A percentile compares a stretch with the other conserved stretches of the same genome.
Evolutionary conservation across 2,113 vertebrate genomes (phyloP).

Genomic region (Nycticebus coucang): DNA sequence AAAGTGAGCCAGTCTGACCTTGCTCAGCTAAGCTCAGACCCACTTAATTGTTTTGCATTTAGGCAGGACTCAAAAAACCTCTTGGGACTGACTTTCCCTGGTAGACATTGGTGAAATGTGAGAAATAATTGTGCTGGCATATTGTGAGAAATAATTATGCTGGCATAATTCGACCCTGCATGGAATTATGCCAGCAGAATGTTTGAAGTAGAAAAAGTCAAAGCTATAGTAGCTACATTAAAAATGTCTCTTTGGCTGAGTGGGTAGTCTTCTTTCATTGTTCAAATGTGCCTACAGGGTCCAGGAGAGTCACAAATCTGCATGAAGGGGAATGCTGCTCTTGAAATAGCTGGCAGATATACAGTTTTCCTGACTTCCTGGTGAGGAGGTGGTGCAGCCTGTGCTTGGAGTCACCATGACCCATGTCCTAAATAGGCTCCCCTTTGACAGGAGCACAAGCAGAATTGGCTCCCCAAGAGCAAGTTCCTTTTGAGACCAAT

Average conservation of each 20-base stretch:
- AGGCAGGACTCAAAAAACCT: not conserved
- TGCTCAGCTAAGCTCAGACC: not conserved
- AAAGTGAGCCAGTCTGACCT: not conserved
- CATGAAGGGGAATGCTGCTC: conserved; percentile 4
- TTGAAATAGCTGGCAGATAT: conserved; percentile 33
- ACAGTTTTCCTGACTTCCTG: not conserved
- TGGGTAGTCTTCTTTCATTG: conserved; percentile 57
- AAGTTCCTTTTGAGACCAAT: not conserved
- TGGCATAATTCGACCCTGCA: no score
- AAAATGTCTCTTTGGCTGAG: conserved; percentile 52
- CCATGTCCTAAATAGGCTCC: not conserved
- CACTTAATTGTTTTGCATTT: not conserved
- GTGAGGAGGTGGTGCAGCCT: not conserved
- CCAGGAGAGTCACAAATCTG: conserved; percentile 67
- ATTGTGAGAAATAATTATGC: no score
- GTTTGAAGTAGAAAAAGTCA: conserved; percentile 42
- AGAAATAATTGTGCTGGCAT: not conserved
- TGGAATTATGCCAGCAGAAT: not conserved
- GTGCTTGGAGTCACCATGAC: not conserved
- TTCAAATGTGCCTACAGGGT: conserved; percentile 61
- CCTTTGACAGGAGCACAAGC: not conserved
- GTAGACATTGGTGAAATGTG: not conserved
- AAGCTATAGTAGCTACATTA: not conserved
- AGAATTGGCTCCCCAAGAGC: not conserved
- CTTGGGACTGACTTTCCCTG: not conserved